A percentile compares a stretch with the other conserved stretches of the same genome.
Evolutionary conservation across 2,113 vertebrate species (phyloP).

Genomic region (Rattus rattus): DNA sequence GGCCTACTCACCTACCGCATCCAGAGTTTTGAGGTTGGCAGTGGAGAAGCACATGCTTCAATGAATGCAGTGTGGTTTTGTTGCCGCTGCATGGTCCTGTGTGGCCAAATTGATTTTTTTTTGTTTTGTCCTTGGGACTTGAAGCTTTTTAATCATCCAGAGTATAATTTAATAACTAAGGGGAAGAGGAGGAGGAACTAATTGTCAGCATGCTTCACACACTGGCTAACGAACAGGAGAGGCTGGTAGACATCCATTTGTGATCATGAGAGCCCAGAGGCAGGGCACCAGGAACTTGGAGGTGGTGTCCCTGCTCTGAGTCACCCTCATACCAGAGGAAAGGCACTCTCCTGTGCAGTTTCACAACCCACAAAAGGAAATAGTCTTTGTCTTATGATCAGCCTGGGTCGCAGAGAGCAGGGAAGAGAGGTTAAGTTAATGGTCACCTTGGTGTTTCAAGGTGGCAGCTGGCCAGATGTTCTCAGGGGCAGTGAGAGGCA

Average conservation of each 20-base stretch:
- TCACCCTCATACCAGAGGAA: constrained; percentile 51
- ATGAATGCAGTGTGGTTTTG: background rate
- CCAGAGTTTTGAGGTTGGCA: background rate
- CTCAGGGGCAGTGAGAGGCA: background rate
- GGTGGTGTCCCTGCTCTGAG: constrained; percentile 49
- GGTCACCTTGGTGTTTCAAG: constrained; percentile 59
- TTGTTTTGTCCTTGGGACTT: constrained; percentile 52
- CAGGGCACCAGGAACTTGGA: background rate
- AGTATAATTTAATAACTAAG: constrained; percentile 64
- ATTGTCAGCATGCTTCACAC: background rate
- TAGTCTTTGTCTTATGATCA: constrained; percentile 47
- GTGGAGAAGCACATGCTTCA: background rate
- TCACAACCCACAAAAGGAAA: constrained; percentile 66
- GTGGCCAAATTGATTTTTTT: constrained; percentile 55
- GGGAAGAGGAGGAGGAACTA: constrained; percentile 2
- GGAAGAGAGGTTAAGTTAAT: constrained; percentile 46
- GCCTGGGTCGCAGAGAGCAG: constrained; percentile 33
- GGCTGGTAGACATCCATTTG: constrained; percentile 56
- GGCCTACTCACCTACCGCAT: background rate
- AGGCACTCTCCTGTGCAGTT: constrained; percentile 5
- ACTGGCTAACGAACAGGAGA: constrained; percentile 16
- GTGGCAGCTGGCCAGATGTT: constrained; percentile 58
- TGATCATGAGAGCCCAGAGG: constrained; percentile 36
- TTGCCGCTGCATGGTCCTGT: background rate
- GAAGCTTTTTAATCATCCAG: constrained; percentile 60